Evolutionary conservation across 2,113 vertebrate species (phyloP).

Genomic region (Engraulis encrasicolus): DNA sequence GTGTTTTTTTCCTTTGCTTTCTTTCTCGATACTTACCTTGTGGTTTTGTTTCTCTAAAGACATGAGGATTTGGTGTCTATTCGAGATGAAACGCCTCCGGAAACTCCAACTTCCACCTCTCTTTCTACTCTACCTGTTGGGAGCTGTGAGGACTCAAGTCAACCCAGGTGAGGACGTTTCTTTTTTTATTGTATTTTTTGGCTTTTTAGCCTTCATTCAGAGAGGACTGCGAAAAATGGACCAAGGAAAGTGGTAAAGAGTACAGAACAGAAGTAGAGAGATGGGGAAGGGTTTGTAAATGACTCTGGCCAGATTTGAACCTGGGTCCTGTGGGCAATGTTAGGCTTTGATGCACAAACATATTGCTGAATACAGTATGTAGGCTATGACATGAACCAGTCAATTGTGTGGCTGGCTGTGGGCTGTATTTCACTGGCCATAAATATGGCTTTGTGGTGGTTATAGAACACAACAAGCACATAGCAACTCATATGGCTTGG

Average conservation of each 20-base stretch:
- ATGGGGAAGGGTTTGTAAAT: no score
- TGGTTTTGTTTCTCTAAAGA: constrained; percentile 56
- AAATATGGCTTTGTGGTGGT: not conserved
- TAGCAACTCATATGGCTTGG: not conserved
- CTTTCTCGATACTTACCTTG: not conserved
- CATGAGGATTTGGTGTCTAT: constrained; percentile 55
- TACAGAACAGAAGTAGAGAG: no score
- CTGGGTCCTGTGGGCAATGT: no score
- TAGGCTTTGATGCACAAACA: not conserved
- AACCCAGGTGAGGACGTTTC: constrained; percentile 83
- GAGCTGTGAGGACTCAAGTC: constrained; percentile 80
- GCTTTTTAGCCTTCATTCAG: no score
- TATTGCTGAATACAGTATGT: not conserved
- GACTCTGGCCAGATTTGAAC: no score
- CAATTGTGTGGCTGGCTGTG: not conserved
- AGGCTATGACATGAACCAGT: no score
- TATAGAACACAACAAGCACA: not conserved
- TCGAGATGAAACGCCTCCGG: constrained; percentile 72
- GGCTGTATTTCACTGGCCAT: not conserved
- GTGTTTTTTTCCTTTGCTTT: not conserved
- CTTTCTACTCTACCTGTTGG: constrained; percentile 72
- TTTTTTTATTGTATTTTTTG: no score
- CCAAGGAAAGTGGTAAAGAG: no score
- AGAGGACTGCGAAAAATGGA: no score
- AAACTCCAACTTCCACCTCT: constrained; percentile 70